phyloP scores from a whole-genome alignment of 2,113 vertebrate genomes.

The Oryzias javanicus region DNA sequence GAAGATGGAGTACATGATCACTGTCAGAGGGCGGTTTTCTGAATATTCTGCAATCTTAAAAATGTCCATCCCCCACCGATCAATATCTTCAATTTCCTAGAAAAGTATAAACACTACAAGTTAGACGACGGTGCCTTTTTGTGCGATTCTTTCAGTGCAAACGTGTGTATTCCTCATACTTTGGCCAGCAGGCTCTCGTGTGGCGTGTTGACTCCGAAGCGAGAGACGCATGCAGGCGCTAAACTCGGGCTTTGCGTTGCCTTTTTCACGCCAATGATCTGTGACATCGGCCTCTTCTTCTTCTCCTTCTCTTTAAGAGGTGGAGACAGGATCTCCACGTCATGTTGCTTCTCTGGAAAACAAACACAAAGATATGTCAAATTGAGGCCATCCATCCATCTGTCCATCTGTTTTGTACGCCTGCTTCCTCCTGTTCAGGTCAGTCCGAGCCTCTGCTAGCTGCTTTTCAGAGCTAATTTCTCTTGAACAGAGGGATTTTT shows the following conservation, averaged over 20 bases:
- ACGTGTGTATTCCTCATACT: conserved; percentile 64
- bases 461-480: too few species aligned
- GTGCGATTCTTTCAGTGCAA: conserved; percentile 4
- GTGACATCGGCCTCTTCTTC: conserved; percentile 83
- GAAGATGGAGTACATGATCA: conserved; percentile 88
- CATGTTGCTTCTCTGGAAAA: conserved; percentile 86
- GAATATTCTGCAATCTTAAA: conserved; percentile 90
- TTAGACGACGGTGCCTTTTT: background rate
- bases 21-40: conserved; percentile 86
- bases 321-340: conserved; percentile 83
- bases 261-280: conserved; percentile 86
- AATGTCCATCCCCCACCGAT: conserved; percentile 89
- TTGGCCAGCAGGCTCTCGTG: conserved; percentile 84
- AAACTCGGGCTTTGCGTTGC: conserved; percentile 72
- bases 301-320: conserved; percentile 83
- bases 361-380: conserved; percentile 6
- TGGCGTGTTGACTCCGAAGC: conserved; percentile 85
- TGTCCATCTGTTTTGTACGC: too few species aligned
- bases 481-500: too few species aligned
- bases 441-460: too few species aligned
- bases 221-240: conserved; percentile 76
- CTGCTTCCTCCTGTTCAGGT: too few species aligned
- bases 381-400: background rate
- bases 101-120: conserved; percentile 12
- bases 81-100: conserved; percentile 88